These are phyloP conservation scores for Chrysemys picta DNA, from an alignment of 2,113 vertebrate genomes.

Conservation along the genomic window DNA sequence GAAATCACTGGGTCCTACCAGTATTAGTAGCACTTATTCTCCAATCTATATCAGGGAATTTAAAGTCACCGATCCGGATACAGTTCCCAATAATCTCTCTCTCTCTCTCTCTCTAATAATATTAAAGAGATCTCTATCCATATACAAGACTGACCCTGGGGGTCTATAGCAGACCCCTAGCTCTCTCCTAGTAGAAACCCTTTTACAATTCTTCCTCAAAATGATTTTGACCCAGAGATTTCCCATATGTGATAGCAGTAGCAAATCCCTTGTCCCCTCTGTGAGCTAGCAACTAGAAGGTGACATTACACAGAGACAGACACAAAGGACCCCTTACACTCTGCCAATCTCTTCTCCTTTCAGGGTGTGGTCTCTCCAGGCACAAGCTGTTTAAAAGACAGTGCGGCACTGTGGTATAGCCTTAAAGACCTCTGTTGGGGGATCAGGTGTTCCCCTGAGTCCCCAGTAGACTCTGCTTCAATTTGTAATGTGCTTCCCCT, in stretches of 20 bases:
- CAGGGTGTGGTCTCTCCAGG: not conserved
- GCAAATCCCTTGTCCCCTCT: not conserved
- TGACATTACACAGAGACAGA: not conserved
- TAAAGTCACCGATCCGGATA: no score
- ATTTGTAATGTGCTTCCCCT: no score
- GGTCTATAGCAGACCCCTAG: no score
- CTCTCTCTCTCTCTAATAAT: no score
- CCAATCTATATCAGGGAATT: no score
- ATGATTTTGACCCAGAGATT: not conserved
- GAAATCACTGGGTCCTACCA: no score
- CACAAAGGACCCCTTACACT: not conserved
- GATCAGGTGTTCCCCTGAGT: not conserved
- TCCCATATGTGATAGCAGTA: rapidly evolving
- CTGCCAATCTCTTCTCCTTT: not conserved
- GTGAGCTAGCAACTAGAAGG: not conserved
- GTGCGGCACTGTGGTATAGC: not conserved
- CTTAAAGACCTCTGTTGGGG: not conserved
- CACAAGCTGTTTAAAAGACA: not conserved
- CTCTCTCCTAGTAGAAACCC: no score
- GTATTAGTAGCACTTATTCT: no score
- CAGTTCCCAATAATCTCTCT: no score
- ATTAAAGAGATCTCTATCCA: no score
- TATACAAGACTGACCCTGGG: no score
- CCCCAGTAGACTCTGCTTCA: not conserved
- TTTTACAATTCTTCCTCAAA: no score